A percentile compares a stretch with the other conserved stretches of the same genome.
These are phyloP conservation scores for Molothrus ater DNA, from an alignment of 2,797 vertebrate species.

Conservation along the genomic window DNA sequence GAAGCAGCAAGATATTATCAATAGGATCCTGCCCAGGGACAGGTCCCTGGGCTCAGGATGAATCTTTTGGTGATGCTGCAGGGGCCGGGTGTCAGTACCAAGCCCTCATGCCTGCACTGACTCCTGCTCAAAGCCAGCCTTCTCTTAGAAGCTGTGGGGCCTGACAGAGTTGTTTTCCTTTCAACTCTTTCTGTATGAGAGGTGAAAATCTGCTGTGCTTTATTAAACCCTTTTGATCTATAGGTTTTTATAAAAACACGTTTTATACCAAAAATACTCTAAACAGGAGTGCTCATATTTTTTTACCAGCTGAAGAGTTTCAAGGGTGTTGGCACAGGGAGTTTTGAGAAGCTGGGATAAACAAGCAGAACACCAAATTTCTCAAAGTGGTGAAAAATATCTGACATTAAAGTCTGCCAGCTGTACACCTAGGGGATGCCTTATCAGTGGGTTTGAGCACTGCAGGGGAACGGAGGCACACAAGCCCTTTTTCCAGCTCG, in stretches of 20 bases:
- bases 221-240: background rate
- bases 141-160: background rate
- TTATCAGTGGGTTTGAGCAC: rapidly evolving
- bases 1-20: background rate
- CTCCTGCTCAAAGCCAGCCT: background rate
- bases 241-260: background rate
- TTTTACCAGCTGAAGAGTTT: background rate
- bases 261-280: background rate
- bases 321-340: background rate
- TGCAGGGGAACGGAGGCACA: background rate
- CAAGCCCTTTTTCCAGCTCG: background rate
- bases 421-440: background rate
- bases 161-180: background rate
- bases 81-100: rapidly evolving
- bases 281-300: background rate
- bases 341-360: background rate
- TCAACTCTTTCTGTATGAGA: background rate
- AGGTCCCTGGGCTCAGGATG: background rate
- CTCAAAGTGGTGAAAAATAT: background rate
- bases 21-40: rapidly evolving
- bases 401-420: rapidly evolving
- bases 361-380: background rate
- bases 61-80: background rate
- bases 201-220: background rate
- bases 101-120: rapidly evolving